Percentiles rank a stretch among this genome's conserved stretches.
phyloP scores from a whole-genome alignment of 1,140 invertebrate species.

The Medauroidea extradentata region DNA sequence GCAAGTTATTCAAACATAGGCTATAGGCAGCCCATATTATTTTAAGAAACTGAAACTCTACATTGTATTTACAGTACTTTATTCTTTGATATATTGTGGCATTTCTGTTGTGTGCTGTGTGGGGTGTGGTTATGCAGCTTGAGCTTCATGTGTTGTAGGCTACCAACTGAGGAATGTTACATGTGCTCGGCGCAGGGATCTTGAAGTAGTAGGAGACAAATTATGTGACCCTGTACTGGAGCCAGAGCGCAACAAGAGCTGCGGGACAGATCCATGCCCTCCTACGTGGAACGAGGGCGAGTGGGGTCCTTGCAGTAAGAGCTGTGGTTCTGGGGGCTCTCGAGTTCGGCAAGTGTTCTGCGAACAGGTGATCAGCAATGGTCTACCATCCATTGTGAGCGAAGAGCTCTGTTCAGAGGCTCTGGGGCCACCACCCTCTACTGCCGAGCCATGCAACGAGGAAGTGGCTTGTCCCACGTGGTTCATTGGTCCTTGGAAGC shows the following conservation, averaged over 20 bases:
- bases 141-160: neutral
- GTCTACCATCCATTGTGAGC: conserved; percentile 59
- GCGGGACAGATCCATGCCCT: conserved; percentile 73
- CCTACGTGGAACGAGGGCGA: conserved; percentile 73
- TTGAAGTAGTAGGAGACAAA: conserved; percentile 61
- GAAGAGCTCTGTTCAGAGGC: conserved; percentile 66
- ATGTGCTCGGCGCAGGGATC: conserved; percentile 59
- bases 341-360: conserved; percentile 71
- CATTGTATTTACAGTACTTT: too few species aligned
- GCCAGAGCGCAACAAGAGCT: conserved; percentile 63
- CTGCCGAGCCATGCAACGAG: conserved; percentile 68
- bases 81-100: too few species aligned
- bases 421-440: conserved; percentile 62
- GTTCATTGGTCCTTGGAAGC: conserved; percentile 79
- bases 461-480: conserved; percentile 75
- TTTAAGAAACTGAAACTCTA: too few species aligned
- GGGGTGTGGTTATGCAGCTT: too few species aligned
- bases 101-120: too few species aligned
- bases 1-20: too few species aligned
- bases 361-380: conserved; percentile 61
- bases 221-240: conserved; percentile 72
- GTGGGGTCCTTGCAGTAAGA: conserved; percentile 79
- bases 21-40: too few species aligned
- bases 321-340: conserved; percentile 70
- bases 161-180: conserved; percentile 63